phyloP scores from a whole-genome alignment of 2,888 invertebrate species.

The Strigamia transsilvanica region DNA sequence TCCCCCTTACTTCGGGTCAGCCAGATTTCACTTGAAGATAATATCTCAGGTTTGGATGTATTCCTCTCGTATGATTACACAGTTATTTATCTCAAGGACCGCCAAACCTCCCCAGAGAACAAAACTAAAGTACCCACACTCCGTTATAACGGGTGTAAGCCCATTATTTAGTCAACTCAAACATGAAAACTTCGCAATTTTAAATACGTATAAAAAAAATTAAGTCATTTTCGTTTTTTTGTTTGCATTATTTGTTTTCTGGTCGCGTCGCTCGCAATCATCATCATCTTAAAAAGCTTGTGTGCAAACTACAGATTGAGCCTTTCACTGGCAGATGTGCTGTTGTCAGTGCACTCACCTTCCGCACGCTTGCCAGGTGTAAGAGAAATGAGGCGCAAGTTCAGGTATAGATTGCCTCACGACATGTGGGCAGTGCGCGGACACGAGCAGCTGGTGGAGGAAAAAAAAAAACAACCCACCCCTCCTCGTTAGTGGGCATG shows the following conservation, averaged over 20 bases:
- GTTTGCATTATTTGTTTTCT: conserved; percentile 2
- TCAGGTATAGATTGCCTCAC: conserved; percentile 35
- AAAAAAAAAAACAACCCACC: not conserved
- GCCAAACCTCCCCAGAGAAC: conserved; percentile 30
- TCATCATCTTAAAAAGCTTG: not conserved
- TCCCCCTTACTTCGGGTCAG: conserved; percentile 23
- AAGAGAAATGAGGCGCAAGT: conserved; percentile 30
- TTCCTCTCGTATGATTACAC: conserved; percentile 18
- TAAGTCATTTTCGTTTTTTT: not conserved
- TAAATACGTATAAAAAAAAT: not conserved
- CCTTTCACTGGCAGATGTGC: conserved; percentile 40
- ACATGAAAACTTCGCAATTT: no score
- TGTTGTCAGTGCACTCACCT: conserved; percentile 42
- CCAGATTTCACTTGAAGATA: conserved; percentile 8
- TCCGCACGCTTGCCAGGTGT: conserved; percentile 46
- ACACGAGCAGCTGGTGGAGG: conserved; percentile 27
- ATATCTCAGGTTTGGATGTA: conserved; percentile 8
- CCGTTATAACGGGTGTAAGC: not conserved
- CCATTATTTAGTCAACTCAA: no score
- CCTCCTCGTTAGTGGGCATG: conserved; percentile 41
- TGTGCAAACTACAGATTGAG: conserved; percentile 27
- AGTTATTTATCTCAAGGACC: conserved; percentile 37
- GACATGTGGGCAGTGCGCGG: conserved; percentile 46
- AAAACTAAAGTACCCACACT: not conserved
- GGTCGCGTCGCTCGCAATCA: not conserved